Conservation (phyloP, 2,797 vertebrate species). For the Pempheris klunzingeri region DNA sequence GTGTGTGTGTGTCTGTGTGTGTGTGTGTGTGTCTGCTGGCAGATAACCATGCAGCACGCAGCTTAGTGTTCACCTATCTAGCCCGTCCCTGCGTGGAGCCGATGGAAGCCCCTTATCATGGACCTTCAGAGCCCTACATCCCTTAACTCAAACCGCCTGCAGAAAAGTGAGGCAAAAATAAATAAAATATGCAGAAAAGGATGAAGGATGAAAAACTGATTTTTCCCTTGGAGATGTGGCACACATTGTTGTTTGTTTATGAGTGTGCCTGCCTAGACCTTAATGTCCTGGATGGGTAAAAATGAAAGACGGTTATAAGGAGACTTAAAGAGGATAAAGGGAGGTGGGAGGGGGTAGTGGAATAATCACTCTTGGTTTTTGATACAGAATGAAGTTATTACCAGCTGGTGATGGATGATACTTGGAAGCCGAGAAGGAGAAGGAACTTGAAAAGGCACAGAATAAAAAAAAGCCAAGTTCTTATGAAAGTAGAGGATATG, state of each 20-base stretch:
- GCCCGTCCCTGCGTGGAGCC: constrained; percentile 58
- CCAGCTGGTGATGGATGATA: constrained; percentile 49
- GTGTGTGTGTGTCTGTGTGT: constrained; percentile 23
- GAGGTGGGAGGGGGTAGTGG: background rate
- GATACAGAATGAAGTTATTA: constrained; percentile 42
- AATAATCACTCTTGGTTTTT: constrained; percentile 46
- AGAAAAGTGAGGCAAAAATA: constrained; percentile 56
- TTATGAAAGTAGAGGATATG: constrained; percentile 9
- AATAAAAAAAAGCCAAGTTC: constrained; percentile 22
- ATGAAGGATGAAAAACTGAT: constrained; percentile 30
- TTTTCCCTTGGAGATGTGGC: constrained; percentile 31
- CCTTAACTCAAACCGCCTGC: constrained; percentile 57
- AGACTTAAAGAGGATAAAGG: constrained; percentile 14
- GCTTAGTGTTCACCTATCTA: constrained; percentile 75
- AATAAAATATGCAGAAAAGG: constrained; percentile 51
- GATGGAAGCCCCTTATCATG: constrained; percentile 80
- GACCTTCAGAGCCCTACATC: constrained; percentile 73
- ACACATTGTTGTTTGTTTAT: constrained; percentile 51
- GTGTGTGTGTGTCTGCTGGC: constrained; percentile 46
- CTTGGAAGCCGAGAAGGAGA: constrained; percentile 27
- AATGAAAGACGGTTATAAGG: constrained; percentile 39
- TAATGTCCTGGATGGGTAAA: constrained; percentile 46
- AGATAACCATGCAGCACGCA: constrained; percentile 72
- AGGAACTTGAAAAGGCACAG: constrained; percentile 17
- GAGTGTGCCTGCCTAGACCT: constrained; percentile 36